Evolutionary conservation across 2,113 vertebrate species (phyloP).

Genomic region (Eublepharis macularius): DNA sequence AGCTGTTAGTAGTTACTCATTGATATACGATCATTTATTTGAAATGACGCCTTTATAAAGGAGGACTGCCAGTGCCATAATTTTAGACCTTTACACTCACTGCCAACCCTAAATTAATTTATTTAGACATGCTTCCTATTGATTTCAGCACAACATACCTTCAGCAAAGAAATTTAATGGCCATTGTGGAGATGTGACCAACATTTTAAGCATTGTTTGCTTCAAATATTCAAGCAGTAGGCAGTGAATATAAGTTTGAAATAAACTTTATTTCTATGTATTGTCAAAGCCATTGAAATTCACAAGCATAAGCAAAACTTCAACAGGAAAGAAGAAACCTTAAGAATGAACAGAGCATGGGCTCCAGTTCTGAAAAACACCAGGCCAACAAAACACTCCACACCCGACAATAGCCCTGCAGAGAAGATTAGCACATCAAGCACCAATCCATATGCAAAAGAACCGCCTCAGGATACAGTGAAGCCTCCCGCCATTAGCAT

Average conservation of each 20-base stretch:
- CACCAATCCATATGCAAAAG: too few relatives aligned
- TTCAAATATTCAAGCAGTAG: neutral
- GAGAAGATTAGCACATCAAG: too few relatives aligned
- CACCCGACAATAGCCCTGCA: too few relatives aligned
- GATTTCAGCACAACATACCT: neutral
- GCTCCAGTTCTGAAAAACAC: too few relatives aligned
- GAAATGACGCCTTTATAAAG: neutral
- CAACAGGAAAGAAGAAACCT: too few relatives aligned
- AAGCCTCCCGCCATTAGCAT: too few relatives aligned
- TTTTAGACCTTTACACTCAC: neutral
- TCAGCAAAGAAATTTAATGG: neutral
- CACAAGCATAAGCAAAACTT: too few relatives aligned
- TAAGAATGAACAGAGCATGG: too few relatives aligned
- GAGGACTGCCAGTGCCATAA: neutral
- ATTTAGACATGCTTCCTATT: neutral
- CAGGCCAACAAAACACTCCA: too few relatives aligned
- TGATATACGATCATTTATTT: neutral
- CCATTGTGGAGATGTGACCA: neutral
- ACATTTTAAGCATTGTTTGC: neutral
- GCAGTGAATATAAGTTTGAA: neutral
- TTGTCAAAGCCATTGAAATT: too few relatives aligned
- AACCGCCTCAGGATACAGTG: too few relatives aligned
- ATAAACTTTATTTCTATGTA: neutral
- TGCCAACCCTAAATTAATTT: neutral
- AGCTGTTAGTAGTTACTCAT: neutral